Base-by-base conservation (phyloP, 2,888 invertebrate genomes). In the Lithophane ornitopus region DNA sequence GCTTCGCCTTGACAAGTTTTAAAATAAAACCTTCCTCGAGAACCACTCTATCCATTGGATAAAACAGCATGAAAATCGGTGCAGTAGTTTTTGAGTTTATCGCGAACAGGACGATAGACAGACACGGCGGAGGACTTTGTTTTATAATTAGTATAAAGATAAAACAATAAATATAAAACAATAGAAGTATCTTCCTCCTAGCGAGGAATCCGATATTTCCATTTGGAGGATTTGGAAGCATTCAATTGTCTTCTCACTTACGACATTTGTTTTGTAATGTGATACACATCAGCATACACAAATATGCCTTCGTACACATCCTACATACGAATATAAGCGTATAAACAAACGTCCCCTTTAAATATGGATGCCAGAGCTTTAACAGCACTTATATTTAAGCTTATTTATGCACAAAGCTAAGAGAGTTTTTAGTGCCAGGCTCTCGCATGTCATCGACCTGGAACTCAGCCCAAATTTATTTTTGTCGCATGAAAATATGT, bases 191-290 rank as follows among this genome's bases (percentile, higher is more conserved):
- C 26, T 63, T 76, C 67, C 66, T 66, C 65, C 34, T 14, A 56
- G 56, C 54, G 63, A 75, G 72, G 68, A 81, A 88, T 78, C 69
- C 34, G 78, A 86, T 88, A 79, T 74, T 78, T 81, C 73, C 82
- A 86, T 88, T 81, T 69, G 52, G 69, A 69, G 54, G 74, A 84
- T 85, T 81, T 79, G 63, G 69, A 74, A 77, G 77, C 77, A 68
- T 87, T 85, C 85, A 81, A 78, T 85, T 79, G 81, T 82, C 70
- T 78, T 79, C 78, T 83, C 84, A 80, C 80, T 88, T 71, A 81
- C 83, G 70, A 78, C 74, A 74, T 85, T 85, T 85, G 84, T 83
- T 79, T 84, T 85, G 88, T 79, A 78, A 87, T 66, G 74, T 61
- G 75, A 87, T 80, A 78, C 70, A 66, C 74, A 77, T 82, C 75